A percentile compares a stretch with the other conserved stretches of the same genome.
Conservation (phyloP, 2,797 vertebrate genomes). For the Buphagus erythrorhynchus region DNA sequence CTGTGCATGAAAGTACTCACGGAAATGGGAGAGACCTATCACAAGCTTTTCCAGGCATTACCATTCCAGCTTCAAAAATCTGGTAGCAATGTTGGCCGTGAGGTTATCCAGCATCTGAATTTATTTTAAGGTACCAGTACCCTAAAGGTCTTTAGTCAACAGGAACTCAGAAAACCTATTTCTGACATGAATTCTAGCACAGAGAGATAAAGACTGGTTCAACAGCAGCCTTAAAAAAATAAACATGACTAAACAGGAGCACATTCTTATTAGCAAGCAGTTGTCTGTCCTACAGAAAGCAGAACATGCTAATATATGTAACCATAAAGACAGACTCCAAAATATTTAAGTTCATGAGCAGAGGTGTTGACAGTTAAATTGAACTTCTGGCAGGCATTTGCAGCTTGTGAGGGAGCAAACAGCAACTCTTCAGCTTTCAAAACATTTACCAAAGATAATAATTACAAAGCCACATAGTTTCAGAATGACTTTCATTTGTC, state of each 20-base stretch:
- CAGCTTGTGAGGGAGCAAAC: constrained; percentile 52
- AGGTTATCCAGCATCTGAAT: background rate
- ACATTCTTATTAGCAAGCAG: constrained; percentile 43
- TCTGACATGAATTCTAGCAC: background rate
- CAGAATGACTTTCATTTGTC: constrained; percentile 64
- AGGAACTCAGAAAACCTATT: background rate
- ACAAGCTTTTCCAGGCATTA: background rate
- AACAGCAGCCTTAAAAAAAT: constrained; percentile 16
- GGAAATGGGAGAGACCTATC: background rate
- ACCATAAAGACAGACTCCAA: constrained; percentile 54
- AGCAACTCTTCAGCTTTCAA: constrained; percentile 59
- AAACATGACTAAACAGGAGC: constrained; percentile 70
- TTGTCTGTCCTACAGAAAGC: constrained; percentile 67
- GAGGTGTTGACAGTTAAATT: constrained; percentile 69
- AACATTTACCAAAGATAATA: constrained; percentile 59
- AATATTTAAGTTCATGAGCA: constrained; percentile 63
- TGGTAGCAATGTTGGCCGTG: background rate
- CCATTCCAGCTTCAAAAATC: background rate
- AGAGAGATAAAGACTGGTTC: background rate
- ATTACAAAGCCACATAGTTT: constrained; percentile 66
- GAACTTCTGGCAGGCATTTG: constrained; percentile 56
- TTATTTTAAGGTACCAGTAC: background rate
- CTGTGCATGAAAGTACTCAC: background rate
- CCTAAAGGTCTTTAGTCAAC: background rate
- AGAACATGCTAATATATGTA: constrained; percentile 62